Evolutionary conservation across 2,888 invertebrate genomes (phyloP), one percentile per base, ranked within the genome.

Genomic region (Hipparchia sbordonii): DNA sequence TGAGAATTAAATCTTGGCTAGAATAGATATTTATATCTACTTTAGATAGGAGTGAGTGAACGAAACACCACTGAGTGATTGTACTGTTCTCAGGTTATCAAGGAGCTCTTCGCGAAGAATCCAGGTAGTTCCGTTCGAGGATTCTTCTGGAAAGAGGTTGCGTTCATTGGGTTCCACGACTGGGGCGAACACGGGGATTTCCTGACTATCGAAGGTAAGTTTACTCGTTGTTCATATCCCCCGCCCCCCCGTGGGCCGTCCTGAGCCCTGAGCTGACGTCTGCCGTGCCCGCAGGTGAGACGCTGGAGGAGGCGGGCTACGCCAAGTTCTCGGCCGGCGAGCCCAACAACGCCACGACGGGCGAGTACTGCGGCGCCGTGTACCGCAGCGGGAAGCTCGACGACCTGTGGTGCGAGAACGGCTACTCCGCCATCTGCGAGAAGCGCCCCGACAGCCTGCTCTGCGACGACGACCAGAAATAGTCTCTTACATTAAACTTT

Each of bases 351-450:
- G 51, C 79, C 0, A 74, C 81, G 0, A 73, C 76, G 0, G 85
- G 84, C 0, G 84, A 88, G 76, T 84, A n/a, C 73, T 88, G 86
- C 67, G 85, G 85, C 2, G 77, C 80, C 0, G 76, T 88, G 6
- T 83, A 80, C 73, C 78, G 87, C 2, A 63, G 63, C 2, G 87
- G 81, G 0, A 9, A 73, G 9, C 72, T 84, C 0, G 81, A 85
- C 13, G 87, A 88, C 68, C 68, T 84, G 6, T 85, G 83, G 82
- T 88, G 85, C 65, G 79, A 82, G n/a, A 77, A 77, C 10, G 48
- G 39, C 6, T 79, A 78, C 51, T 78, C 81, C 0, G 84, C 84
- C 70, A 80, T 85, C 12, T 85, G 85, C 56, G 85, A 85, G 72
- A 84, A 82, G 76, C 74, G 72, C 8, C 81, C 82, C 0, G 76